Percentiles rank a stretch among this genome's conserved stretches.
phyloP scores from a whole-genome alignment of 2,888 invertebrate genomes.

The Campopleginae sp. region DNA sequence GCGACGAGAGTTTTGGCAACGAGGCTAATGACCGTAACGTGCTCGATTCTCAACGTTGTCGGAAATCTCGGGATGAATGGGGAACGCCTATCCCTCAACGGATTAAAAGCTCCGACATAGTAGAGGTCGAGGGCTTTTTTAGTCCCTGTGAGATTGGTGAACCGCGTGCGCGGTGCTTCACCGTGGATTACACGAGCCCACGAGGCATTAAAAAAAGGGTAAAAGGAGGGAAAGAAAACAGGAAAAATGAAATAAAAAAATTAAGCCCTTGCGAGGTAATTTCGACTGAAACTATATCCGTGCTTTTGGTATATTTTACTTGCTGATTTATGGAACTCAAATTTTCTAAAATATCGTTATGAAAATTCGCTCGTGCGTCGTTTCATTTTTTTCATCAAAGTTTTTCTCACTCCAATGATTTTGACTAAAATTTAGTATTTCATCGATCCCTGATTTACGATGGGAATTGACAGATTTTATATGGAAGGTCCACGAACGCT shows the following conservation, averaged over 20 bases:
- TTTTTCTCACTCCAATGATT: neutral
- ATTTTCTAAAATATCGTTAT: neutral
- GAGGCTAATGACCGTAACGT: slow-evolving; percentile 45
- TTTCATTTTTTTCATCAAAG: neutral
- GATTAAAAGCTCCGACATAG: slow-evolving; percentile 62
- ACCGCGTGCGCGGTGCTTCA: slow-evolving; percentile 40
- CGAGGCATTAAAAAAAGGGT: neutral
- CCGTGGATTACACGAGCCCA: slow-evolving; percentile 57
- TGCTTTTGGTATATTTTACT: slow-evolving; percentile 16
- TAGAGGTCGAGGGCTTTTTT: slow-evolving; percentile 48
- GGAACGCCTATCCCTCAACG: slow-evolving; percentile 34
- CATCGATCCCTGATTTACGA: slow-evolving; percentile 10
- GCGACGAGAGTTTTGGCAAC: slow-evolving; percentile 42
- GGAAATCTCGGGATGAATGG: slow-evolving; percentile 45
- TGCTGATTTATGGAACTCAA: slow-evolving; percentile 7
- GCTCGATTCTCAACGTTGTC: slow-evolving; percentile 35
- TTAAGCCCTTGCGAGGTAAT: slow-evolving; percentile 40
- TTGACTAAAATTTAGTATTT: neutral
- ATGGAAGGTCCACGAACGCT: neutral
- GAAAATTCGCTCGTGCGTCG: neutral
- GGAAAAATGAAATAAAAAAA: slow-evolving; percentile 44
- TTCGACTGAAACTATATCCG: slow-evolving; percentile 3
- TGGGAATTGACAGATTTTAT: neutral
- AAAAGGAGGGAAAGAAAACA: neutral
- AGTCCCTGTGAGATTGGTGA: slow-evolving; percentile 45